Base-by-base conservation (phyloP, 2,888 invertebrate genomes). In the Diarsia rubi region DNA sequence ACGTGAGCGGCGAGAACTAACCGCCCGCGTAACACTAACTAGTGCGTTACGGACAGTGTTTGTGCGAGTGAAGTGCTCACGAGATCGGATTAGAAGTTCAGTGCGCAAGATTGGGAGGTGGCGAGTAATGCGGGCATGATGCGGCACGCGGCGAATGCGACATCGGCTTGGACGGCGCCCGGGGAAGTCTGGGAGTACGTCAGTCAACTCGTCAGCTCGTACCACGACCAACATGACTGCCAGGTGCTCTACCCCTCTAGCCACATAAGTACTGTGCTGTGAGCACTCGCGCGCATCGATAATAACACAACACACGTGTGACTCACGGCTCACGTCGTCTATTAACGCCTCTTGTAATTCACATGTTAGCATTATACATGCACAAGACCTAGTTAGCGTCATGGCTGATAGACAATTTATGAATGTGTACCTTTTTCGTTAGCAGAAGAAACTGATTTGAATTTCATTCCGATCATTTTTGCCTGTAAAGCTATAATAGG, bases 161-260 rank as follows among this genome's bases (percentile, higher is more conserved):
- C 94, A 82, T 94, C 95, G 86, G 93, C 95, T 88, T 97, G 94
- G 97, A 95, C 94, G 86, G 97, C 93, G 91, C 97, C 97, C 87
- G 97, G 97, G 87, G 97, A 97, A 88, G 97, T 97, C 86, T 97
- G 97, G 97, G 97, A 97, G 94, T 97, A 97, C 91, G 97, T 97
- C 92, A 97, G 97, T 92, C 97, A 97, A 89, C 96, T 97, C 83
- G 97, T 97, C 92, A 97, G 97, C 93, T 97, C 97, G 65, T 97
- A 97, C 89, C 97, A 97, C 90, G 96, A 97, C 81, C 97, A 97
- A 86, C 97, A 97, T 86, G 94, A 96, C 85, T 94, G 95, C 88
- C 96, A 96, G 95, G 95, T 96, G 91, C 84, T 78, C 66, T 72
- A 78, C 69, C 75, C 82, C 76, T 66, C 72, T 81, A 82, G 45